Percentiles rank a stretch among this genome's conserved stretches.
Conservation (phyloP, 2,888 invertebrate species). For the Lottia scabra region DNA sequence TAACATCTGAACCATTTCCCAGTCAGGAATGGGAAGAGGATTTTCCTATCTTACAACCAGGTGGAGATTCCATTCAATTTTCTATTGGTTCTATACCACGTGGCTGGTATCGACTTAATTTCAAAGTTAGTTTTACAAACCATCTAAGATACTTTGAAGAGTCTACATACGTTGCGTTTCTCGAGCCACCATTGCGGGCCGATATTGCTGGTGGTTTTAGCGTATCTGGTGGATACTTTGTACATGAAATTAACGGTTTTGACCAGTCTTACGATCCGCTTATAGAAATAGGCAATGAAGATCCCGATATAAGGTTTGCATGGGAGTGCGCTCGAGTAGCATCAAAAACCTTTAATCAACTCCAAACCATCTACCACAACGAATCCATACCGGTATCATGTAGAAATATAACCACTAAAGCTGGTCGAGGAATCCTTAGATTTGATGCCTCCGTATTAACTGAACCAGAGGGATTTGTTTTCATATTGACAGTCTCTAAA, state of each 20-base stretch:
- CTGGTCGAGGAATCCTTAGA: not conserved
- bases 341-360: not conserved
- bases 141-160: constrained; percentile 10
- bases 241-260: constrained; percentile 11
- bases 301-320: constrained; percentile 1
- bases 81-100: not conserved
- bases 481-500: not conserved
- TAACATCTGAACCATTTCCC: not conserved
- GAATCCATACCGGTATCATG: not conserved
- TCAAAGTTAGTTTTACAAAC: constrained; percentile 9
- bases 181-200: constrained; percentile 12
- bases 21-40: no score
- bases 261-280: constrained; percentile 17
- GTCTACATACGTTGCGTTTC: constrained; percentile 6
- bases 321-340: constrained; percentile 10
- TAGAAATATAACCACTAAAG: not conserved
- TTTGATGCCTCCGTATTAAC: not conserved
- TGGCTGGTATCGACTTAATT: not conserved
- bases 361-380: not conserved
- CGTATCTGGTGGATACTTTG: not conserved
- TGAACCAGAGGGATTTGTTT: not conserved
- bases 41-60: constrained; percentile 5
- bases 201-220: constrained; percentile 12
- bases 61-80: constrained; percentile 7
- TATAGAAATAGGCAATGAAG: constrained; percentile 10